Evolutionary conservation across 1,140 invertebrate genomes (phyloP), one percentile per base, ranked within the genome.

Genomic region (Dendrolimus kikuchii): DNA sequence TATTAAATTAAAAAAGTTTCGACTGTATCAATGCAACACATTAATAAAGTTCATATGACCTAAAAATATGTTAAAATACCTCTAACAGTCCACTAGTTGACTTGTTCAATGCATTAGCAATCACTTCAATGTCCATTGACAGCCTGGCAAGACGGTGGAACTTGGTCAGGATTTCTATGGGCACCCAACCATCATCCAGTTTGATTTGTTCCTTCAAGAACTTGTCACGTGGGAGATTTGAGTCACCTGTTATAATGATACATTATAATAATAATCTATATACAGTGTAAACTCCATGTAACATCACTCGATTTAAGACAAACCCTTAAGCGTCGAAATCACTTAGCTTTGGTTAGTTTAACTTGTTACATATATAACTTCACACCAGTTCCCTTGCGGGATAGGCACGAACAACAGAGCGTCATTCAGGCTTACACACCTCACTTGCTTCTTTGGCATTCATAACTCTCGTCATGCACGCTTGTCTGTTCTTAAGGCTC

Each of bases 101-200:
- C 55, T 93, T 93, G 64, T 90, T 90, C 5, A 99, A 59, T 0
- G 96, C 93, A 55, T 90, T 88, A 5, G 92, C 86, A 61, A 99
- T 96, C 1, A 92, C 88, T 41, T 92, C 86, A 0, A 78, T 51
- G 71, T 98, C 93, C 46, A 86, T 91, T 4, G 91, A 91, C 0
- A 99, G 67, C 37, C 90, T 83, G 2, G 95, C 92, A 41, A 99
- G 88, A 37, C 96, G 90, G 69, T 98, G 97, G 72, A 99, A 99
- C 58, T 92, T 97, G 38, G 95, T 86, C 85, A 99, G 91, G 1
- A 94, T 91, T 1, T 93, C 91, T 41, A 99, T 74, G 2, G 95
- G 91, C 37, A 99, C 90, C 97, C 96, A 99, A 6, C 97, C 97
- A 66, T 97, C 92, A 66, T 98, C 94, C 57, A 94, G 82, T 66